Conservation (phyloP, 2,113 vertebrate genomes). For the Nicator chloris region DNA sequence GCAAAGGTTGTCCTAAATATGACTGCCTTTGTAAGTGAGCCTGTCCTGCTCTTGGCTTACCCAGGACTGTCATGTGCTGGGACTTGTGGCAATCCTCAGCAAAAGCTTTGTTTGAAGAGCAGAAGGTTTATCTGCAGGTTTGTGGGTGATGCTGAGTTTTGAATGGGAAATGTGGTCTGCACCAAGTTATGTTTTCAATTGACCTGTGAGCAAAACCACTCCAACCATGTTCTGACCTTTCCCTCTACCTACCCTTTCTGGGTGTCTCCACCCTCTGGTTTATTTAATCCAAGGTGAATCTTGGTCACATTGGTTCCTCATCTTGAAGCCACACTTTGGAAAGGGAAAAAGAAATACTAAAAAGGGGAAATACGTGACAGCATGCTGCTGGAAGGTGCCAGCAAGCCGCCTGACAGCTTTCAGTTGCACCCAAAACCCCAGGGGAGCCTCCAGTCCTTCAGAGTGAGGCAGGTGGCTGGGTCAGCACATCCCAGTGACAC, state of each 20-base stretch:
- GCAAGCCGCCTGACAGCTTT: not conserved
- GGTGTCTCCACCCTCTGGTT: not conserved
- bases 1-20: not conserved
- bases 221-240: not conserved
- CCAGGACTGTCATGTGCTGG: not conserved
- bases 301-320: not conserved
- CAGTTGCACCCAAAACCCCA: not conserved
- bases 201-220: not conserved
- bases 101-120: not conserved
- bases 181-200: rapidly evolving
- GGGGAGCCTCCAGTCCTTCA: not conserved
- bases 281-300: not conserved
- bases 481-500: not conserved
- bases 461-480: not conserved
- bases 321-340: not conserved
- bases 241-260: not conserved
- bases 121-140: not conserved
- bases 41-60: not conserved
- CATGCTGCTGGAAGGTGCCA: not conserved
- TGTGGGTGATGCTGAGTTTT: not conserved
- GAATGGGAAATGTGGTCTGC: not conserved
- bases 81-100: not conserved
- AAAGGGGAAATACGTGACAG: not conserved
- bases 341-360: not conserved
- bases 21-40: not conserved